Evolutionary conservation across 2,888 invertebrate species (phyloP).

Genomic region (Dusona sp.): DNA sequence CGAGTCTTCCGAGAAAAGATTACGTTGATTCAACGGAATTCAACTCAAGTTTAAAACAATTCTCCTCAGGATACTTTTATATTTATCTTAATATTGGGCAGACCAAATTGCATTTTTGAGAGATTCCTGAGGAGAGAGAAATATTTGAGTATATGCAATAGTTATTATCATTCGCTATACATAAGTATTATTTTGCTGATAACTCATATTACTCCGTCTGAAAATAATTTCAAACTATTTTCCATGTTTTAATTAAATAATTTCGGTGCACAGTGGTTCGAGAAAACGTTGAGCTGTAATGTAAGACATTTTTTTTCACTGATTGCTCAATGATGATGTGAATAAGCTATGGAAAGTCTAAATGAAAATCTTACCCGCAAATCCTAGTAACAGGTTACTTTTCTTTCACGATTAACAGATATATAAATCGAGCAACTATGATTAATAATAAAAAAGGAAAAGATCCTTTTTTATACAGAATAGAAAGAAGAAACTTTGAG

Average conservation of each 20-base stretch:
- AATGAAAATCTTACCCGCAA: too few relatives aligned
- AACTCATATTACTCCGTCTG: not conserved
- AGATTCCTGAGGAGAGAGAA: too few relatives aligned
- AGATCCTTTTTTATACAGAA: not conserved
- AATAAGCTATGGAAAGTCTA: too few relatives aligned
- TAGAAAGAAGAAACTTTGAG: not conserved
- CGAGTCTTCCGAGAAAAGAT: not conserved
- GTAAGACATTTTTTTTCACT: not conserved
- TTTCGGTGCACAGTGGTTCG: not conserved
- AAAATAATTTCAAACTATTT: not conserved
- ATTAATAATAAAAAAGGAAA: not conserved
- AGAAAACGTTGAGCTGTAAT: not conserved
- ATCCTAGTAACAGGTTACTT: not conserved
- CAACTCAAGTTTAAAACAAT: conserved; percentile 36
- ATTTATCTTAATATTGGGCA: not conserved
- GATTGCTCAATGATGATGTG: too few relatives aligned
- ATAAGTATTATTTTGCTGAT: not conserved
- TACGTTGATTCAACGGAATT: conserved; percentile 45
- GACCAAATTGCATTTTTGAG: not conserved
- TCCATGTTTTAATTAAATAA: not conserved
- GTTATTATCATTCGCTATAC: not conserved
- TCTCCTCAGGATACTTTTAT: conserved; percentile 4
- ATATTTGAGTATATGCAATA: too few relatives aligned
- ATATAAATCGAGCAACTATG: not conserved
- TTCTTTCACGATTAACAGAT: not conserved